These are phyloP conservation scores for Aegypius monachus DNA, from an alignment of 2,113 vertebrate species.

Conservation along the genomic window DNA sequence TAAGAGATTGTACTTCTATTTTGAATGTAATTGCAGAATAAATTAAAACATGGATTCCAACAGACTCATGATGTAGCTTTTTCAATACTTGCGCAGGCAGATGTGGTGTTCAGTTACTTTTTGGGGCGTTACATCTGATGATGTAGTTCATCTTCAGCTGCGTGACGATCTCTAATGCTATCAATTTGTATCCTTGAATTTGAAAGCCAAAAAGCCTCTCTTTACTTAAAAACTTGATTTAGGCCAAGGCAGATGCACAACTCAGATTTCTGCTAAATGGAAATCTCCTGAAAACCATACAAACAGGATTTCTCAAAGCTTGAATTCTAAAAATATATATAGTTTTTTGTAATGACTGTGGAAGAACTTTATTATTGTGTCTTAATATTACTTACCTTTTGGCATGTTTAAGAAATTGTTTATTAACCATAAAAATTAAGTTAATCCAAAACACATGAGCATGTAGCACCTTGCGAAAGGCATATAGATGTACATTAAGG, in stretches of 20 bases:
- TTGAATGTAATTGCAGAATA: neutral
- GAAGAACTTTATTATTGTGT: neutral
- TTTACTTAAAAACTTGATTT: neutral
- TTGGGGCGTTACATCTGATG: neutral
- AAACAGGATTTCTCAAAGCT: neutral
- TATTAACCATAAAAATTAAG: neutral
- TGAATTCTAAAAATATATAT: neutral
- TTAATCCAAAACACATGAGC: neutral
- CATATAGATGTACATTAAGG: neutral
- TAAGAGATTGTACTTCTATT: neutral
- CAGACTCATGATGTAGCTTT: neutral
- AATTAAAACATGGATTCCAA: slow-evolving; percentile 10
- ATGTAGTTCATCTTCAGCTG: neutral
- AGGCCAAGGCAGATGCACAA: neutral
- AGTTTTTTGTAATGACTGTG: neutral
- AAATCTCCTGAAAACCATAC: neutral
- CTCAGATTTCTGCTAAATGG: neutral
- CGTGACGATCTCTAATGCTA: neutral
- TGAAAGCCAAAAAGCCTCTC: neutral
- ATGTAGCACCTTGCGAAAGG: neutral
- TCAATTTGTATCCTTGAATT: neutral
- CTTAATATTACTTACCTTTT: neutral
- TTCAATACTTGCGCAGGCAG: neutral
- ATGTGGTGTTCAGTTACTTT: neutral
- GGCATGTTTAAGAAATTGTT: neutral